Evolutionary conservation across 2,113 vertebrate genomes (phyloP), one percentile per base, ranked within the genome.

Genomic region (Grammatotria lemairii): DNA sequence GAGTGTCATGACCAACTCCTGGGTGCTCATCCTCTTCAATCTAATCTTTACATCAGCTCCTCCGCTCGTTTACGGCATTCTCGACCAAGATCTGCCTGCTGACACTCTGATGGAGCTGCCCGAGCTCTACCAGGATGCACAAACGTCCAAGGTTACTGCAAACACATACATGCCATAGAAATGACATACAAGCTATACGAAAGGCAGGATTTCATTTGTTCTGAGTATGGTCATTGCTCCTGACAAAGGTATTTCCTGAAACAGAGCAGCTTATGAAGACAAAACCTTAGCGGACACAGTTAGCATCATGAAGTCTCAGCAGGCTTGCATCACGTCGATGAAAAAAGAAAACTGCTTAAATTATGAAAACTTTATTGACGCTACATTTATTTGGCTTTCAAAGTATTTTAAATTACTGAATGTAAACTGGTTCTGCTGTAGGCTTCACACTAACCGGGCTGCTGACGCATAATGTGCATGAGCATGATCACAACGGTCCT

Each of bases 21-120:
- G 98, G 98, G 97, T 98, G 87, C 96, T 99, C 96, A 97, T 99
- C 65, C 96, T 99, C 89, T 99, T 99, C 96, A 99, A 99, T 88
- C 95, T 99, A 82, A 92, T 99, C 91, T 99, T 99, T 94, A 99
- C 98, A 19, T 99, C 99, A 0, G 19, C 97, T n/a, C 98, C 99
- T 10, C 98, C 99, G 2, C 96, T 99, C 21, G 54, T 99, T 90
- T 98, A 97, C 2, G 98, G 98, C 55, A 10, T 97, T 70, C 95
- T 99, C 5, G 98, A 99, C 88, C 97, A 92, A 86, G 96, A 98
- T 63, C 58, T 96, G 31, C 97, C 98, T 65, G 96, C 95, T 14
- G 95, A 97, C 87, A 97, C 94, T 2, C 97, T 99, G 54, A 90
- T 97, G 89, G 87, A 82, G 2, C 83, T 95, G 51, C 98, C 99